Conservation (phyloP, 2,113 vertebrate genomes). For the Gymnogyps californianus region DNA sequence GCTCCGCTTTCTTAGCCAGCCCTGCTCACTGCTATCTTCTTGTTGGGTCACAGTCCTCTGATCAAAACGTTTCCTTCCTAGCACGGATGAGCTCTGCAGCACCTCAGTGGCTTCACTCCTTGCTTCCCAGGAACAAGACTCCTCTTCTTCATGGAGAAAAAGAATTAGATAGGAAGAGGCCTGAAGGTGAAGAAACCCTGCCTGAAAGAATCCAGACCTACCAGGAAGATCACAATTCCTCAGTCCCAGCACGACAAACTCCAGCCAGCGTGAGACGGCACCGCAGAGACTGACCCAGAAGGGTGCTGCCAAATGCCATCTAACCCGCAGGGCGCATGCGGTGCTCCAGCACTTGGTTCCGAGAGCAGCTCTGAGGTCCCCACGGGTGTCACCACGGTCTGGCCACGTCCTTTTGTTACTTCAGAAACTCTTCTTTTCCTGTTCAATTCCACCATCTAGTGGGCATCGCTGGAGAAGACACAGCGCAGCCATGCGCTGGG, state of each 20-base stretch:
- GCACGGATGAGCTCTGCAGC: not conserved
- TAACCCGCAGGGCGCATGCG: rapidly evolving
- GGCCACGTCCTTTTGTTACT: not conserved
- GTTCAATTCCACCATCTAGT: constrained; percentile 29
- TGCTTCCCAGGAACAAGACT: not conserved
- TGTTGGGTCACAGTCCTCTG: not conserved
- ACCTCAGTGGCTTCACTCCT: not conserved
- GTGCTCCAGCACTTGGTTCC: not conserved
- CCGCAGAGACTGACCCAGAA: rapidly evolving
- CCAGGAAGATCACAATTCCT: not conserved
- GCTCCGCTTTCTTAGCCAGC: not conserved
- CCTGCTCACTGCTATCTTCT: not conserved
- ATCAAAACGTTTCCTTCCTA: not conserved
- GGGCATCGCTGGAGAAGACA: not conserved
- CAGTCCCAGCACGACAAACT: not conserved
- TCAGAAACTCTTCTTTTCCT: not conserved
- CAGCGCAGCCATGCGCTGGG: rapidly evolving
- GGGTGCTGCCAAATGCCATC: not conserved
- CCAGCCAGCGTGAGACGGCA: not conserved
- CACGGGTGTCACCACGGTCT: not conserved
- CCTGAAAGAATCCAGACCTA: not conserved
- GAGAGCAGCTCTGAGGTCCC: not conserved
- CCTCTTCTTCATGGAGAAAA: not conserved
- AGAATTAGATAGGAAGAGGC: not conserved
- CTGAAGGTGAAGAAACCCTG: not conserved